Percentiles rank a stretch among this genome's conserved stretches.
These are phyloP conservation scores for Gorsachius magnificus DNA, from an alignment of 2,797 vertebrate species.

Conservation along the genomic window DNA sequence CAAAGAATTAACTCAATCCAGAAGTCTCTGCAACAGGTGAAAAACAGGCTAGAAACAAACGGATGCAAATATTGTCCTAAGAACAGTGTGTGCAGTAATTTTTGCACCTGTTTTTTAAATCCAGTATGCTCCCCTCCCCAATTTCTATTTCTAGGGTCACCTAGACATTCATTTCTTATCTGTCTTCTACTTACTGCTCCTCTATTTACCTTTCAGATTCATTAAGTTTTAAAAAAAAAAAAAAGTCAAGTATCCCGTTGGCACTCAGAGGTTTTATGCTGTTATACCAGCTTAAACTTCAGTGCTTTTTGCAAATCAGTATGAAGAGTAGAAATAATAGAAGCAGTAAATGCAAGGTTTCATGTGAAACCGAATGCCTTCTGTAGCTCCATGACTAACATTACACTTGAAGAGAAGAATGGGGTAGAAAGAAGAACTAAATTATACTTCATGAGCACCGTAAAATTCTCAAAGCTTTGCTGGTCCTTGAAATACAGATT, in stretches of 20 bases:
- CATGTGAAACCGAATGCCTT: neutral
- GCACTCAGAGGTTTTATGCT: neutral
- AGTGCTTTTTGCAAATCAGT: neutral
- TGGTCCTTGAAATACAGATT: neutral
- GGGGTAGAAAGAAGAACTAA: neutral
- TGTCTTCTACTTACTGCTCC: neutral
- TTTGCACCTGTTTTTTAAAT: neutral
- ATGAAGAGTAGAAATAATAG: neutral
- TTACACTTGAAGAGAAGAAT: neutral
- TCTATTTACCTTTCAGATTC: neutral
- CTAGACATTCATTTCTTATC: neutral
- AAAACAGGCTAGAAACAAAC: neutral
- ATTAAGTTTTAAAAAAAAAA: neutral
- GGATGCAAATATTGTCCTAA: neutral
- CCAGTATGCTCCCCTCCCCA: rapidly evolving
- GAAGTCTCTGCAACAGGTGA: neutral
- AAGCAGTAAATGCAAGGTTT: neutral
- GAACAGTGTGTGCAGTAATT: neutral
- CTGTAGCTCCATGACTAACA: neutral
- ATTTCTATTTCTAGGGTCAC: neutral
- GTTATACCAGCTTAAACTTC: neutral
- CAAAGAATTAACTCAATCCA: neutral
- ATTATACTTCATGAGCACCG: neutral
- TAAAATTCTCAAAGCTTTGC: neutral
- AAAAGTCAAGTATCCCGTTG: neutral